These are phyloP conservation scores for Tricholaema leucomelas DNA, from an alignment of 2,113 vertebrate species.

Conservation along the genomic window DNA sequence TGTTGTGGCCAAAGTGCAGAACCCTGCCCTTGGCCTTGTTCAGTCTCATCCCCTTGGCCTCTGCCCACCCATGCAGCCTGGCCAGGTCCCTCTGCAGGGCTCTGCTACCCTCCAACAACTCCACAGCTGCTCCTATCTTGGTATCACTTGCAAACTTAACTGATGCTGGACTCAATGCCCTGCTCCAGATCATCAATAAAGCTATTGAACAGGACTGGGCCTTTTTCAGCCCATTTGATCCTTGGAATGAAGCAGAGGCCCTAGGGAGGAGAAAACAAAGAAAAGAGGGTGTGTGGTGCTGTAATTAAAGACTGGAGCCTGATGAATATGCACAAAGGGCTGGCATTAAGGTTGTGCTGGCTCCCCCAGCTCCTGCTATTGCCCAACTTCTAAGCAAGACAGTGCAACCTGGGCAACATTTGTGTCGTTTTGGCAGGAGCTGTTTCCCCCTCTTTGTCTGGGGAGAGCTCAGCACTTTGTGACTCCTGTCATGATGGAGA, in stretches of 20 bases:
- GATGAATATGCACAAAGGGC: background rate
- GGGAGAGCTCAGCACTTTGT: background rate
- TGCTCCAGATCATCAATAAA: too few species aligned
- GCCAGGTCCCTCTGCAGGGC: too few species aligned
- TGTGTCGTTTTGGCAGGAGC: conserved; percentile 16
- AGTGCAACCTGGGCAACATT: conserved; percentile 27
- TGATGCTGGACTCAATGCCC: too few species aligned
- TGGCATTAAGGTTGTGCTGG: conserved; percentile 48
- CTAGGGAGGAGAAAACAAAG: conserved; percentile 6
- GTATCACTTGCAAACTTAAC: too few species aligned
- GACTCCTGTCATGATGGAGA: conserved; percentile 22
- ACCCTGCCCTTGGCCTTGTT: too few species aligned
- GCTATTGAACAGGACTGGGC: too few species aligned
- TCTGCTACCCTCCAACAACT: too few species aligned
- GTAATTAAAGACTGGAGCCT: conserved; percentile 19
- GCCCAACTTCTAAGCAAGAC: conserved; percentile 23
- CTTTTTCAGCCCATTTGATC: conserved; percentile 2
- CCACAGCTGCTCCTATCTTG: too few species aligned
- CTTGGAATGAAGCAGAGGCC: background rate
- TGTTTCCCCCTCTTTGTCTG: conserved; percentile 1
- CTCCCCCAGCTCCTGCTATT: conserved; percentile 14
- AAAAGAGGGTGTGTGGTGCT: background rate
- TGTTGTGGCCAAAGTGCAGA: too few species aligned
- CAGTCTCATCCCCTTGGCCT: too few species aligned
- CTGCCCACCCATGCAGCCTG: too few species aligned